Conservation (phyloP, 2,888 invertebrate species). For the Stegophylla sp. region DNA sequence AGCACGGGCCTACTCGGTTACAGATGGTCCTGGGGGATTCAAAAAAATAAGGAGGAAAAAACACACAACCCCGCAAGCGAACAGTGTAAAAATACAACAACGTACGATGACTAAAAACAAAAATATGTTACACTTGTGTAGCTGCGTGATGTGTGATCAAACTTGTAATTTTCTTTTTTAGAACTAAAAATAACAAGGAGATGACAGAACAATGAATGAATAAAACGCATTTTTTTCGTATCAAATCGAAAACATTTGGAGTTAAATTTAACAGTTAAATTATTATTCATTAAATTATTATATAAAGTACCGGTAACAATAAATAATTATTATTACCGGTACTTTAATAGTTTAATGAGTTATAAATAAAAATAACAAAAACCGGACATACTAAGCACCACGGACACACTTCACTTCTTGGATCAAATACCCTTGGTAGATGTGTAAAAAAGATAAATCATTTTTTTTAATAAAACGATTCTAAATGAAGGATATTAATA, state of each 20-base stretch:
- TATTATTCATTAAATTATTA: too few species aligned
- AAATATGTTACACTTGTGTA: conserved; percentile 7
- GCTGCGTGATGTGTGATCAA: not conserved
- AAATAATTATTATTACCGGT: too few species aligned
- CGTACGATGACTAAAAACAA: not conserved
- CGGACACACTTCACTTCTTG: too few species aligned
- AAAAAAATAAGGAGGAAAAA: conserved; percentile 37
- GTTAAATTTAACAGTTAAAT: too few species aligned
- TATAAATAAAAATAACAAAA: not conserved
- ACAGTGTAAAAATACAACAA: conserved; percentile 37
- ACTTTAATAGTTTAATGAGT: not conserved
- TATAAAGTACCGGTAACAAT: too few species aligned
- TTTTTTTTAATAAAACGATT: too few species aligned
- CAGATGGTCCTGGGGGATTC: conserved; percentile 49
- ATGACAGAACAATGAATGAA: not conserved
- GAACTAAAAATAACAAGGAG: not conserved
- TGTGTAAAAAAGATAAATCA: too few species aligned
- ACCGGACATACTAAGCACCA: too few species aligned
- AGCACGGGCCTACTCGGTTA: conserved; percentile 53
- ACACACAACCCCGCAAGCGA: conserved; percentile 12
- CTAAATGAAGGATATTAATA: too few species aligned
- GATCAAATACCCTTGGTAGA: too few species aligned
- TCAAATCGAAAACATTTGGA: too few species aligned
- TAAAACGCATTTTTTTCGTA: too few species aligned
- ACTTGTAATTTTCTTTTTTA: not conserved